phyloP scores from a whole-genome alignment of 1,140 invertebrate genomes.

The Cydia fagiglandana region DNA sequence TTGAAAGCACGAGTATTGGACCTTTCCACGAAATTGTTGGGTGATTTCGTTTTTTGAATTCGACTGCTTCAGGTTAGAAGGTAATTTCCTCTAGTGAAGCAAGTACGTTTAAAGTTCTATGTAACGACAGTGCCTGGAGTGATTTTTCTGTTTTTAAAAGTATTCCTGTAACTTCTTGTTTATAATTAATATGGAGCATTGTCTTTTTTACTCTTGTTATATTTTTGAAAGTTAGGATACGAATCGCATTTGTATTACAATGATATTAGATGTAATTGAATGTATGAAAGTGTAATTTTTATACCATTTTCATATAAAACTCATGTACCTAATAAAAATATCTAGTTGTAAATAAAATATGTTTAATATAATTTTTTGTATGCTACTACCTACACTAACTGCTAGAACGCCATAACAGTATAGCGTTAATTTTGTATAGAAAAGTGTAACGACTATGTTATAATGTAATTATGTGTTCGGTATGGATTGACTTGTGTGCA shows the following conservation, averaged over 20 bases:
- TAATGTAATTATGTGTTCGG: conserved; percentile 61
- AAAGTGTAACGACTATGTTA: conserved; percentile 62
- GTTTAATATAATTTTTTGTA: conserved; percentile 78
- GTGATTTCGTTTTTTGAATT: conserved; percentile 50
- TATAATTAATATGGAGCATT: conserved; percentile 57
- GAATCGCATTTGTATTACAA: conserved; percentile 74
- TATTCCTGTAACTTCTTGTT: conserved; percentile 55
- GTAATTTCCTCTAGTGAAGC: conserved; percentile 47
- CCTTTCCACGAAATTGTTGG: conserved; percentile 51
- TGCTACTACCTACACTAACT: conserved; percentile 74
- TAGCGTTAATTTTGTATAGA: conserved; percentile 76
- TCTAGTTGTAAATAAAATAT: conserved; percentile 76
- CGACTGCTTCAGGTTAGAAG: conserved; percentile 54
- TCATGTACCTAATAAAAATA: conserved; percentile 77
- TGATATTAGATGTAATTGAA: conserved; percentile 70
- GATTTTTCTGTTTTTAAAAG: conserved; percentile 65
- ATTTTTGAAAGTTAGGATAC: conserved; percentile 76
- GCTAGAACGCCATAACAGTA: conserved; percentile 70
- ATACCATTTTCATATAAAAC: conserved; percentile 78
- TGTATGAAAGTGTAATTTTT: conserved; percentile 78
- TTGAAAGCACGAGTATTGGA: conserved; percentile 61
- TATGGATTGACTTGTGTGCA: conserved; percentile 76
- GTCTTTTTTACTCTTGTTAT: conserved; percentile 77
- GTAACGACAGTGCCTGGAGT: conserved; percentile 68
- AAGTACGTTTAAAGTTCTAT: conserved; percentile 30